phyloP scores from a whole-genome alignment of 1,140 invertebrate genomes.

The Drosophila yakuba region DNA sequence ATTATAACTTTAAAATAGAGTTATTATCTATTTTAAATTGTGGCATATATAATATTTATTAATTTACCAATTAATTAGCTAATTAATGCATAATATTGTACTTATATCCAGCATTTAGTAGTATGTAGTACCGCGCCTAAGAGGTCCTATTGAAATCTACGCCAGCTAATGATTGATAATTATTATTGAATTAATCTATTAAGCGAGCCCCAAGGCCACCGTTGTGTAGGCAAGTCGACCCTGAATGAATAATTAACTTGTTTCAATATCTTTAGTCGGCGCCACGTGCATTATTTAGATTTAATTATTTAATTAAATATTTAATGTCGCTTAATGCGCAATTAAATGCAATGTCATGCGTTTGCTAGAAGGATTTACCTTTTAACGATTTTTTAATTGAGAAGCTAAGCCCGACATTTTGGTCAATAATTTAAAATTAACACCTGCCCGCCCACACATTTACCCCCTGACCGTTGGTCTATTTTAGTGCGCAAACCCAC shows the following conservation, averaged over 20 bases:
- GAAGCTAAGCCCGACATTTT: slow-evolving; percentile 36
- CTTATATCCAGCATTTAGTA: background rate
- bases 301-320: slow-evolving; percentile 65
- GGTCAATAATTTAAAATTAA: slow-evolving; percentile 75
- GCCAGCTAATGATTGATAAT: background rate
- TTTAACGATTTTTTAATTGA: slow-evolving; percentile 36
- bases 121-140: no score
- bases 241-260: slow-evolving; percentile 9
- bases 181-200: slow-evolving; percentile 11
- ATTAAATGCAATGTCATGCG: slow-evolving; percentile 53
- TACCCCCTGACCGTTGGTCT: slow-evolving; percentile 18
- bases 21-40: no score
- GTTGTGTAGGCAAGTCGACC: background rate
- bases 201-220: background rate
- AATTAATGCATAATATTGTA: background rate
- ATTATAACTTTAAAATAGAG: no score
- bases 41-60: no score
- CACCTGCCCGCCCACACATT: slow-evolving; percentile 24
- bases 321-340: slow-evolving; percentile 49
- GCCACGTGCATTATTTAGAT: slow-evolving; percentile 56
- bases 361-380: slow-evolving; percentile 17
- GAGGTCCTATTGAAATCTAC: background rate
- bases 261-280: slow-evolving; percentile 18
- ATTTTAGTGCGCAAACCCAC: slow-evolving; percentile 46
- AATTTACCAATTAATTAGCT: no score